Evolutionary conservation across 2,888 invertebrate genomes (phyloP).

Genomic region (Emmelina monodactyla): DNA sequence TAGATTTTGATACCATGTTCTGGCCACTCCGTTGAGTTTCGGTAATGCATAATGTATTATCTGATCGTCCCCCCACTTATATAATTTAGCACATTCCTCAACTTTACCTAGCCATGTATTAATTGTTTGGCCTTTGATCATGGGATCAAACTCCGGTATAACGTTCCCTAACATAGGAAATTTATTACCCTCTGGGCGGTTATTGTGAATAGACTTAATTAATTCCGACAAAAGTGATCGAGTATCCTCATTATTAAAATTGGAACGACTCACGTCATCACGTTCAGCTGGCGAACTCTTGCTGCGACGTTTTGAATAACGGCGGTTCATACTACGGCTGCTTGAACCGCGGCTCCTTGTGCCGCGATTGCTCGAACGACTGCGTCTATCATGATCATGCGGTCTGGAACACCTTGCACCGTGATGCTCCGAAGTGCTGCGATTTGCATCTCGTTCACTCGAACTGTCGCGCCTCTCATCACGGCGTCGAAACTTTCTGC

Average conservation of each 20-base stretch:
- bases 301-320: neutral
- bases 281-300: neutral
- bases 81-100: constrained; percentile 11
- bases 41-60: constrained; percentile 12
- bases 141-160: constrained; percentile 12
- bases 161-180: constrained; percentile 12
- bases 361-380: too few species aligned
- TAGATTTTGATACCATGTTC: constrained; percentile 12
- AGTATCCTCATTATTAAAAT: neutral
- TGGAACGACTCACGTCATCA: neutral
- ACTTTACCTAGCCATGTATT: constrained; percentile 12
- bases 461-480: too few species aligned
- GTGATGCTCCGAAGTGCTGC: too few species aligned
- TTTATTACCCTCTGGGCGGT: constrained; percentile 9
- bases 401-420: too few species aligned
- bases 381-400: neutral
- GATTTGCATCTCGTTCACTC: too few species aligned
- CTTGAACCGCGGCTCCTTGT: too few species aligned
- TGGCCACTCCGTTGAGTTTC: constrained; percentile 10
- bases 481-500: too few species aligned
- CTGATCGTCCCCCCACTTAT: constrained; percentile 10
- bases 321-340: neutral
- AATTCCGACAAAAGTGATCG: constrained; percentile 1
- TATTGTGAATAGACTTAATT: constrained; percentile 1
- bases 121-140: constrained; percentile 12